Evolutionary conservation across 1,140 invertebrate species (phyloP).

Genomic region (Xylocopa sonorina): DNA sequence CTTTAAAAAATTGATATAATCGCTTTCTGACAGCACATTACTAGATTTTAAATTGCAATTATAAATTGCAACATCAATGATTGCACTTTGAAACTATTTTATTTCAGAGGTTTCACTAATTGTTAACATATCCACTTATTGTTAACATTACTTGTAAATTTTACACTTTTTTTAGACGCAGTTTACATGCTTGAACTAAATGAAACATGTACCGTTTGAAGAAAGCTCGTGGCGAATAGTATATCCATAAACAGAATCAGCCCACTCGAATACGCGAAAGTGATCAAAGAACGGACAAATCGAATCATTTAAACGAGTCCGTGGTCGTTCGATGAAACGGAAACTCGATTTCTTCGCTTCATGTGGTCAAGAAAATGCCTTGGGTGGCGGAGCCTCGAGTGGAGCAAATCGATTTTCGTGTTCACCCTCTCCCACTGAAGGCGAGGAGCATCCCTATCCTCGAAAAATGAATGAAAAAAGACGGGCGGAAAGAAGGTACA

Average conservation of each 20-base stretch:
- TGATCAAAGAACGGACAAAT: not conserved
- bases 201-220: too few species aligned
- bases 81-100: too few species aligned
- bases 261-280: not conserved
- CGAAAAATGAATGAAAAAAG: not conserved
- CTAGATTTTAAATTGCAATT: too few species aligned
- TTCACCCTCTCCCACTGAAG: not conserved
- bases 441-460: not conserved
- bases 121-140: too few species aligned
- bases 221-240: too few species aligned
- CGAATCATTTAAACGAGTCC: slow-evolving; percentile 40
- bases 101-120: too few species aligned
- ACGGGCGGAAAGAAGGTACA: not conserved
- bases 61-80: too few species aligned
- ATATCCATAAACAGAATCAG: not conserved
- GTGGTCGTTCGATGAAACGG: slow-evolving; percentile 2
- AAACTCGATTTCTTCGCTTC: slow-evolving; percentile 26
- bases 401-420: slow-evolving; percentile 36
- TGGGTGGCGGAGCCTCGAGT: not conserved
- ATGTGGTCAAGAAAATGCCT: slow-evolving; percentile 32
- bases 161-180: too few species aligned
- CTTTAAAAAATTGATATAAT: too few species aligned
- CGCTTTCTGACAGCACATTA: too few species aligned
- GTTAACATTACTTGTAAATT: too few species aligned
- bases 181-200: too few species aligned